These are phyloP conservation scores for Bubo scandiacus DNA, from an alignment of 2,113 vertebrate species.

Conservation along the genomic window DNA sequence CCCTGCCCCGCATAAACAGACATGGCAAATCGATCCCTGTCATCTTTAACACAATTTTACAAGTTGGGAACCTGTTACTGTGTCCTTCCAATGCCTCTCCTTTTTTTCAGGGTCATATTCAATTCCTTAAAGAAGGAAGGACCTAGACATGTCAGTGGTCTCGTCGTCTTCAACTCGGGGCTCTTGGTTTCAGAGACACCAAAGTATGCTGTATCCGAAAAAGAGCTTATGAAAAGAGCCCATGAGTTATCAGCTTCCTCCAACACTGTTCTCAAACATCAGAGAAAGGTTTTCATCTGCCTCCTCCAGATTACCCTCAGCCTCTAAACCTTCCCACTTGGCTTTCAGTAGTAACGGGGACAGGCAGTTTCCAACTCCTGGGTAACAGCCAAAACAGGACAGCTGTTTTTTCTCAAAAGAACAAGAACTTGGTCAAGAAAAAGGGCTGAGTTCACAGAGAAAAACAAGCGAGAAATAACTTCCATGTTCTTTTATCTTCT, in stretches of 20 bases:
- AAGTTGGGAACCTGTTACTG: neutral
- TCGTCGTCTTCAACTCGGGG: neutral
- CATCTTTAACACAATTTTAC: neutral
- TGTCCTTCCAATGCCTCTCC: neutral
- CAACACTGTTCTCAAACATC: neutral
- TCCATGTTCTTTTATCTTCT: neutral
- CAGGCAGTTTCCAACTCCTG: neutral
- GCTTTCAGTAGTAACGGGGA: neutral
- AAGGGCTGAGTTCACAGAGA: neutral
- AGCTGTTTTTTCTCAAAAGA: conserved; percentile 13
- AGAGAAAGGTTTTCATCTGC: neutral
- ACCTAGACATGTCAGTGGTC: neutral
- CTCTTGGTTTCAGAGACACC: neutral
- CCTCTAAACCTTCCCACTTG: neutral
- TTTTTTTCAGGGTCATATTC: neutral
- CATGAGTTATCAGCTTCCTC: neutral
- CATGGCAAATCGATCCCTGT: neutral
- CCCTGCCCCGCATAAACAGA: neutral
- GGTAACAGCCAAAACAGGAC: neutral
- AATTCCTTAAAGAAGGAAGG: neutral
- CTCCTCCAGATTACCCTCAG: neutral
- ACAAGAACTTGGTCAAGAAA: neutral
- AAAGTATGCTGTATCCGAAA: neutral
- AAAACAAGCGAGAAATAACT: neutral
- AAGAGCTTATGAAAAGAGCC: neutral